Evolutionary conservation across 2,888 invertebrate species (phyloP), one percentile per base, ranked within the genome.

Genomic region (Hesperia comma): DNA sequence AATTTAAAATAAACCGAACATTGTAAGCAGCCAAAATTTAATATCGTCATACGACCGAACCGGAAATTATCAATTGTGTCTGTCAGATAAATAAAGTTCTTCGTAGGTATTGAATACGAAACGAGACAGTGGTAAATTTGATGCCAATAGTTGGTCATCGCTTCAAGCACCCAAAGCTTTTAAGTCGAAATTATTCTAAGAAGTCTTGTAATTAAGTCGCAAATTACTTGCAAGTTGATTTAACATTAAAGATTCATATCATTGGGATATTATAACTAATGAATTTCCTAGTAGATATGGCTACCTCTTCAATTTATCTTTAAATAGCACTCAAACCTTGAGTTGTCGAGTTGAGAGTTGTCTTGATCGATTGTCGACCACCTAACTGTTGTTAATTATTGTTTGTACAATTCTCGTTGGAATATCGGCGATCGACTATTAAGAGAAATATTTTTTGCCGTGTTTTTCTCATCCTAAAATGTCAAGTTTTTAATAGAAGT

Each of bases 311-410:
- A 14, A 43, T 58, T 58, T 64, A 64, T 64, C 60, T 60, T 46
- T 32, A 15, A 53, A 43, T 54, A 21, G 37, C 60, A 41, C 58
- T 21, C 21, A 21, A 32, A 15, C 60, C 66, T 66, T 66, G 60
- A 60, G 21, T 54, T 66, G 66, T 66, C 54, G 54, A 43, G 49
- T 49, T 10, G 43, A 49, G 37, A 54, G 49, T 49, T 49, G 49
- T 49, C 43, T 58, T 66, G 60, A 66, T 66, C 58, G 64, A 66
- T 66, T 43, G 64, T 58, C 43, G 51, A 19, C 43, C 43, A 54
- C 15, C 43, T 60, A 64, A 64, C 58, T 53, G 58, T 53, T 64
- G 58, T 58, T 64, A 58, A 64, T 64, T 64, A 64, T 64, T 57
- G 57, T 41, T 46, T 8, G 55, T 19, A 46, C 46, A 46, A 8